Evolutionary conservation across 2,797 vertebrate genomes (phyloP).

Genomic region (Microtus obscurus): DNA sequence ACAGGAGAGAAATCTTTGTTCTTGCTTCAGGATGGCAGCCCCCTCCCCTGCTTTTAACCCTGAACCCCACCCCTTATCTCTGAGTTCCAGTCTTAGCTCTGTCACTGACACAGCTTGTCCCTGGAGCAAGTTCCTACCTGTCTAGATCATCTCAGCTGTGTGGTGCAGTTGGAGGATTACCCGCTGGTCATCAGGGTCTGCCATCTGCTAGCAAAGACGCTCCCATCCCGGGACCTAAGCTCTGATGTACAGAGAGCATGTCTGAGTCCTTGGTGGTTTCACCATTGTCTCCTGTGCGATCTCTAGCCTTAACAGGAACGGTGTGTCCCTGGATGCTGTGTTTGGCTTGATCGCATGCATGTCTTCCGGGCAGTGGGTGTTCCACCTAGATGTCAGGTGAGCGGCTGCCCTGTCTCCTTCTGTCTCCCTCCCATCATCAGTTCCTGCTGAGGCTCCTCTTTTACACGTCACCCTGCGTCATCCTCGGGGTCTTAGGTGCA

Average conservation of each 20-base stretch:
- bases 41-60: neutral
- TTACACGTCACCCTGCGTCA: fast-evolving
- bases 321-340: slow-evolving; percentile 87
- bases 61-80: neutral
- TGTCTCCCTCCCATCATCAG: neutral
- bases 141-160: neutral
- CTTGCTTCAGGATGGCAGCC: neutral
- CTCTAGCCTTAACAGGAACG: slow-evolving; percentile 90
- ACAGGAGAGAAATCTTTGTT: neutral
- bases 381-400: slow-evolving; percentile 89
- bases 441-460: fast-evolving
- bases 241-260: neutral
- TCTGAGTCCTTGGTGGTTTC: neutral
- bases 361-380: slow-evolving; percentile 79
- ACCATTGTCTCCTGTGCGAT: neutral
- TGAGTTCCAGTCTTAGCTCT: neutral
- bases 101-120: neutral
- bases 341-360: slow-evolving; percentile 87
- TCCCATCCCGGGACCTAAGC: neutral
- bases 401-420: neutral
- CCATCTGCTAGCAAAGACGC: neutral
- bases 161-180: neutral
- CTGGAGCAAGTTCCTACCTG: neutral
- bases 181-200: neutral
- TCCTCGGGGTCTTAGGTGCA: neutral